A percentile compares a stretch with the other conserved stretches of the same genome.
Conservation (phyloP, 1,140 invertebrate genomes). For the Drosophila pectinifera region DNA sequence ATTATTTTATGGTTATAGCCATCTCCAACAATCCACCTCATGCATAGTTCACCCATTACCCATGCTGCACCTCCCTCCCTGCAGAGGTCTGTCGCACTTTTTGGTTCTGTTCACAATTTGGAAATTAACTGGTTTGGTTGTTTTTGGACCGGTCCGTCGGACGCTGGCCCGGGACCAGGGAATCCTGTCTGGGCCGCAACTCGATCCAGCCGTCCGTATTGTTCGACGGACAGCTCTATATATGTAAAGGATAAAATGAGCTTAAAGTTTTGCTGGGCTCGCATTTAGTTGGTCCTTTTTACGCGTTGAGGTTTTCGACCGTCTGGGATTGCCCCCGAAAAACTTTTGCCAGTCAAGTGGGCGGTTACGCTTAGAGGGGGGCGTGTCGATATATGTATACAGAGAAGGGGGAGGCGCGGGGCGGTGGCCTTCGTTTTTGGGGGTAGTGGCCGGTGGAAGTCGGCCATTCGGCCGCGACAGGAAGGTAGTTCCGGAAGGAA, state of each 20-base stretch:
- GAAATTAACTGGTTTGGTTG: conserved; percentile 77
- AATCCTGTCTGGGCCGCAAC: conserved; percentile 45
- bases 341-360: conserved; percentile 39
- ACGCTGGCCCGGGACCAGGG: conserved; percentile 12
- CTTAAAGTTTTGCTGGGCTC: conserved; percentile 59
- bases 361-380: conserved; percentile 37
- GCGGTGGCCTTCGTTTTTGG: background rate
- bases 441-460: conserved; percentile 19
- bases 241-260: conserved; percentile 62
- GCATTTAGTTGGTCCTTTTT: conserved; percentile 37
- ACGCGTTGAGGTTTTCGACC: conserved; percentile 45
- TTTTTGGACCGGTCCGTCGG: conserved; percentile 35
- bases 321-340: conserved; percentile 48
- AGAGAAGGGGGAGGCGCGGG: background rate
- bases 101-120: conserved; percentile 68
- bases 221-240: conserved; percentile 60
- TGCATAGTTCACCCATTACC: conserved; percentile 26
- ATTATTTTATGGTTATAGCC: no score
- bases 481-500: conserved; percentile 66
- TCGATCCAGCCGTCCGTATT: conserved; percentile 49
- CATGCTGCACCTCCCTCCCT: conserved; percentile 11
- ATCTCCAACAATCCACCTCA: conserved; percentile 18
- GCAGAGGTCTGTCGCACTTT: conserved; percentile 44
- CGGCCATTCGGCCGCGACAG: conserved; percentile 62
- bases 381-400: conserved; percentile 5